phyloP scores from a whole-genome alignment of 35 echinoderm and acorn worm genomes.

The Holothuria glaberrima region DNA sequence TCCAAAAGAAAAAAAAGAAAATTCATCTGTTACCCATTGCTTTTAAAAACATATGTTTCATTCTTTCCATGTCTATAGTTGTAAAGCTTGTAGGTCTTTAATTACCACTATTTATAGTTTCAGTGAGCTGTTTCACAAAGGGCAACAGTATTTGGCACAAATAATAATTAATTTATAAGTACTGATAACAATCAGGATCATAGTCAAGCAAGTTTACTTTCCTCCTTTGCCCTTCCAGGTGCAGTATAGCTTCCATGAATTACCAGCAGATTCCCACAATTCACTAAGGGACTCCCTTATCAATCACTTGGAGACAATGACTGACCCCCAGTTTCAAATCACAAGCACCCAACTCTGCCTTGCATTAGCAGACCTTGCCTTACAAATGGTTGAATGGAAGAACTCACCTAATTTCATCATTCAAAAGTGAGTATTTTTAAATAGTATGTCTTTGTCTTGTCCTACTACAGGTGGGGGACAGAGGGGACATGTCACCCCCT shows the following conservation, averaged over 20 bases:
- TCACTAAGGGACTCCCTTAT: conserved; percentile 87
- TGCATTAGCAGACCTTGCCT: conserved; percentile 85
- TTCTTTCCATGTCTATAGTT: no score
- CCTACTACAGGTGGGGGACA: no score
- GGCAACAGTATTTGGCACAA: no score
- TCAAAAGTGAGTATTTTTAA: conserved; percentile 89
- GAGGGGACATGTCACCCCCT: no score
- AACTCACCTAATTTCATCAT: conserved; percentile 83
- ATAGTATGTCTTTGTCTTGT: no score
- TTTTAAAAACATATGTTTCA: no score
- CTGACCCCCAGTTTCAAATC: conserved; percentile 85
- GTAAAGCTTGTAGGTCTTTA: no score
- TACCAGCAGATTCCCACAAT: conserved; percentile 84
- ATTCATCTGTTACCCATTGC: no score
- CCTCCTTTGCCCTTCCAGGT: conserved; percentile 55
- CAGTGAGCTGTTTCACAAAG: no score
- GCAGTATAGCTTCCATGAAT: conserved; percentile 92
- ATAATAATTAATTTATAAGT: no score
- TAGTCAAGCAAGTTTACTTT: neutral
- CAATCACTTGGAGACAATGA: conserved; percentile 81
- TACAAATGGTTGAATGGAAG: conserved; percentile 89
- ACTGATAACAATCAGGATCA: neutral
- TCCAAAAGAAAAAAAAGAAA: no score
- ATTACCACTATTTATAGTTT: no score
- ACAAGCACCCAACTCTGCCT: conserved; percentile 94